phyloP scores from a whole-genome alignment of 2,888 invertebrate genomes.

The Rutpela maculata region DNA sequence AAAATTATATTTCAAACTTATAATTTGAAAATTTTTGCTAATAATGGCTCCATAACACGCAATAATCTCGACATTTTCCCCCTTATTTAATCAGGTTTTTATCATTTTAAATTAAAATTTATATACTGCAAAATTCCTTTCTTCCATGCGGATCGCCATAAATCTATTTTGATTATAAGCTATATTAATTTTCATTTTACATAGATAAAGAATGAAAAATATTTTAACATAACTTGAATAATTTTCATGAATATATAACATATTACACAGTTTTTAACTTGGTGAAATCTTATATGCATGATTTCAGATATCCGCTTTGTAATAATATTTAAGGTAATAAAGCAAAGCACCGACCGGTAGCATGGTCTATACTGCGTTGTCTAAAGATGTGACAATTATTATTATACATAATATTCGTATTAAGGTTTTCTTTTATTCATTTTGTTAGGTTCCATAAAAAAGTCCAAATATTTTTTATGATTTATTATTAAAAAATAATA shows the following conservation, averaged over 20 bases:
- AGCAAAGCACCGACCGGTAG: no score
- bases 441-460: no score
- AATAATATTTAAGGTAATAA: no score
- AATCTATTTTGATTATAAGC: conserved; percentile 50
- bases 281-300: no score
- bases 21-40: conserved; percentile 70
- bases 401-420: no score
- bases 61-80: conserved; percentile 64
- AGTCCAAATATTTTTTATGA: no score
- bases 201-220: conserved; percentile 51
- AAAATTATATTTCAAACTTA: conserved; percentile 70
- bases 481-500: no score
- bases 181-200: conserved; percentile 52
- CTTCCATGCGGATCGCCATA: conserved; percentile 53
- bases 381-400: no score
- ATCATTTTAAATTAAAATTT: conserved; percentile 57
- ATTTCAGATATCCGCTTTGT: no score
- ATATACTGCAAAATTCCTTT: conserved; percentile 54
- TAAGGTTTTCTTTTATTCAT: no score
- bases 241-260: conserved; percentile 28
- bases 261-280: not conserved
- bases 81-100: conserved; percentile 50
- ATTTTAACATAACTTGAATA: conserved; percentile 30
- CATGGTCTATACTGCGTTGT: no score
- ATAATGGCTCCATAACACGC: conserved; percentile 68